These are phyloP conservation scores for Druon quercuslanigerum DNA, from an alignment of 1,140 invertebrate species.

Conservation along the genomic window DNA sequence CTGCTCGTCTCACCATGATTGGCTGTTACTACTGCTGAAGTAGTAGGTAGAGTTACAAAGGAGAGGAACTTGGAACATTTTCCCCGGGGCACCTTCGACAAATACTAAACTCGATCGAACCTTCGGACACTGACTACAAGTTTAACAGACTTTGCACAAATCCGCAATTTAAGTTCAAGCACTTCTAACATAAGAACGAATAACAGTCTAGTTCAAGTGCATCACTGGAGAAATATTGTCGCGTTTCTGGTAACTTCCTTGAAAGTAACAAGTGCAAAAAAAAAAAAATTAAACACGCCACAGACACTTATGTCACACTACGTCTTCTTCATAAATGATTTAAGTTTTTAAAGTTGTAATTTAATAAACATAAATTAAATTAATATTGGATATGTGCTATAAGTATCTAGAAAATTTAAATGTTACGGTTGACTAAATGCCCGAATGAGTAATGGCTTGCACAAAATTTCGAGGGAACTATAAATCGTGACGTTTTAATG, in stretches of 20 bases:
- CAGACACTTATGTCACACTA: too few relatives aligned
- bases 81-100: conserved; percentile 16
- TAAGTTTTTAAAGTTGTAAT: too few relatives aligned
- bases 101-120: conserved; percentile 19
- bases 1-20: background rate
- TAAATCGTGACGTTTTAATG: too few relatives aligned
- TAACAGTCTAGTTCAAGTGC: conserved; percentile 8
- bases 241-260: background rate
- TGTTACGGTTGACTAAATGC: too few relatives aligned
- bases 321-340: too few relatives aligned
- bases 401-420: too few relatives aligned
- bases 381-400: too few relatives aligned
- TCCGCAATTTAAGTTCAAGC: conserved; percentile 16
- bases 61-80: background rate
- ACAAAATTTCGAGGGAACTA: too few relatives aligned
- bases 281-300: too few relatives aligned
- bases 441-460: too few relatives aligned
- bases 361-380: too few relatives aligned
- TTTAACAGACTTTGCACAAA: conserved; percentile 28
- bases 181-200: conserved; percentile 19
- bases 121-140: conserved; percentile 15
- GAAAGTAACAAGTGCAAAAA: background rate
- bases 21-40: conserved; percentile 18
- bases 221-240: conserved; percentile 10
- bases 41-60: background rate